Base-by-base conservation (phyloP, 2,797 vertebrate genomes). In the Channallabes apus region DNA sequence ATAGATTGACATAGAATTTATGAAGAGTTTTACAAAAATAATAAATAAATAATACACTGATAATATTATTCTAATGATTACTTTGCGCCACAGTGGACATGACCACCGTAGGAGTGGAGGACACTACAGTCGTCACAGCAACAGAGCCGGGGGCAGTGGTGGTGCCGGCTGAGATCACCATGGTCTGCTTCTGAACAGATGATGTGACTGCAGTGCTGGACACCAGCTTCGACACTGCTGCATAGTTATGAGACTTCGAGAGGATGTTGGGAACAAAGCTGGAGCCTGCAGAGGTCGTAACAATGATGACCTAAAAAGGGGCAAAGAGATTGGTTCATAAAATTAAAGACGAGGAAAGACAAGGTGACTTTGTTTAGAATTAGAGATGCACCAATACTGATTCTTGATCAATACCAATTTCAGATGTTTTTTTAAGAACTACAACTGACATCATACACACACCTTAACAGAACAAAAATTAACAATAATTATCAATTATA, bases 211-310 rank as follows among this genome's bases (percentile, higher is more conserved):
- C 93, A 20, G 96, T 97, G 0, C 96, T 96, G 84, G 97, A 96
- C 84, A 96, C 96, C 83, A 99, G 96, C 91, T 99, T 99, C 87
- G 97, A 97, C 89, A 98, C 94, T 1, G 96, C 96, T 29, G 96
- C 96, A 65, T 97, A 97, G 93, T 97, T 98, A 89, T 95, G 94
- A 7, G 93, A 99, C 94, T 99, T 99, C 46, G 98, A 99, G 89
- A 99, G 95, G 93, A 99, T 99, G 95, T 99, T 99, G 89, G 98
- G 98, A 75, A 99, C 97, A 69, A 99, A 99, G 86, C 96, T 97
- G 86, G 98, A 99, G 91, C 98, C 98, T n/a, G 98, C 97, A 88
- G 98, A 99, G 2, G 98, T 99, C 2, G 98, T 99, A 86, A 99
- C 98, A 77, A 99, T 99, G 89, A 99, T 99, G 86, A 99, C 98